Conservation (phyloP, 2,113 vertebrate species). For the Recurvirostra avosetta region DNA sequence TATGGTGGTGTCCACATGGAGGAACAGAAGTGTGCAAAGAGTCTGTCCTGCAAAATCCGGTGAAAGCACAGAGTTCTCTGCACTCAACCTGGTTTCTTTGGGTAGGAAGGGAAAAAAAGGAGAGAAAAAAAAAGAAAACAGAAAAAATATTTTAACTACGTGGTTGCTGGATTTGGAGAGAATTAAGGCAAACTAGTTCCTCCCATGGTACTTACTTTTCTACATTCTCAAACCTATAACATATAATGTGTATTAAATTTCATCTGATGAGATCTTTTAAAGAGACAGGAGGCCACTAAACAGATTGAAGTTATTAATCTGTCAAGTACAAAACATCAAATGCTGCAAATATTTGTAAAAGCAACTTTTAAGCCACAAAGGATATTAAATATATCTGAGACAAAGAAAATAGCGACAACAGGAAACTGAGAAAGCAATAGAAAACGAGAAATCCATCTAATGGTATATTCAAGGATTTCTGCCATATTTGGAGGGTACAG, state of each 20-base stretch:
- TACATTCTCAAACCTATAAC: neutral
- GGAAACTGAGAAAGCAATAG: neutral
- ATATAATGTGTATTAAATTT: neutral
- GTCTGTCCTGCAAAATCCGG: neutral
- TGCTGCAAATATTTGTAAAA: conserved; percentile 23
- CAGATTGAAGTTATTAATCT: conserved; percentile 38
- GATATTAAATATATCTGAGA: neutral
- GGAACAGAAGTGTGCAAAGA: neutral
- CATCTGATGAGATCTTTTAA: neutral
- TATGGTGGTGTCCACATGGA: neutral
- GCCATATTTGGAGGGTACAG: neutral
- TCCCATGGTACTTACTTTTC: neutral
- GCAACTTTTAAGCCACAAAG: conserved; percentile 16
- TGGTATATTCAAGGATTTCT: neutral
- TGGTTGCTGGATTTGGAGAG: neutral
- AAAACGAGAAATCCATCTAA: neutral
- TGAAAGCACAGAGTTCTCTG: neutral
- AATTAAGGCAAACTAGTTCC: neutral
- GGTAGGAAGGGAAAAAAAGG: neutral
- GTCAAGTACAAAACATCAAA: conserved; percentile 22
- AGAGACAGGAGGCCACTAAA: conserved; percentile 13
- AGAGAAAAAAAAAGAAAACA: fast-evolving
- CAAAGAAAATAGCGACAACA: neutral
- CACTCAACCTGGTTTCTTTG: neutral
- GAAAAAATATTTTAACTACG: neutral